Evolutionary conservation across 2,797 vertebrate species (phyloP).

Genomic region (Okamejei kenojei): DNA sequence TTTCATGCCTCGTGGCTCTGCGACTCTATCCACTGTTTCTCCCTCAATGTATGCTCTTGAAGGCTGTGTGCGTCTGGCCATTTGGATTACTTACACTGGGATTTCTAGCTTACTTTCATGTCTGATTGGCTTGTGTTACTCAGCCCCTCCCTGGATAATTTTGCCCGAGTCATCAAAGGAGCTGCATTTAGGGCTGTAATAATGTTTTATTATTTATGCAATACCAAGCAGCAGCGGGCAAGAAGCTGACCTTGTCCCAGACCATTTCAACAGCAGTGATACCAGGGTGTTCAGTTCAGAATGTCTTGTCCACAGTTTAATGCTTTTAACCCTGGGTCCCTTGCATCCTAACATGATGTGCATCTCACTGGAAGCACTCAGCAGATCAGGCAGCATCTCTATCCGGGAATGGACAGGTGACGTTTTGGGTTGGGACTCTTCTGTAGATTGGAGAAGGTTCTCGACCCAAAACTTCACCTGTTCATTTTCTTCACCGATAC

Average conservation of each 20-base stretch:
- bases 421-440: no score
- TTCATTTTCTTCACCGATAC: no score
- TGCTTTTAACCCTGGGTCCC: neutral
- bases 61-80: no score
- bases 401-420: no score
- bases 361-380: neutral
- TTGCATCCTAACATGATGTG: neutral
- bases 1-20: no score
- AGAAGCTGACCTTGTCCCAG: neutral
- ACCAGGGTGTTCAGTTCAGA: neutral
- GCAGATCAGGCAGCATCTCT: no score
- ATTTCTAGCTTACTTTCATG: no score
- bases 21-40: no score
- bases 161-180: neutral
- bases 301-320: neutral
- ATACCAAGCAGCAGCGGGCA: neutral
- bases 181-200: neutral
- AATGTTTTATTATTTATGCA: neutral
- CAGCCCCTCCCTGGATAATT: neutral
- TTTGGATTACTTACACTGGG: no score
- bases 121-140: neutral
- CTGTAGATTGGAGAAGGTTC: no score
- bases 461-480: no score
- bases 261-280: neutral
- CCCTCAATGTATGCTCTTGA: no score